Conservation (phyloP, 2,797 vertebrate species). For the Fistularia tabacaria region DNA sequence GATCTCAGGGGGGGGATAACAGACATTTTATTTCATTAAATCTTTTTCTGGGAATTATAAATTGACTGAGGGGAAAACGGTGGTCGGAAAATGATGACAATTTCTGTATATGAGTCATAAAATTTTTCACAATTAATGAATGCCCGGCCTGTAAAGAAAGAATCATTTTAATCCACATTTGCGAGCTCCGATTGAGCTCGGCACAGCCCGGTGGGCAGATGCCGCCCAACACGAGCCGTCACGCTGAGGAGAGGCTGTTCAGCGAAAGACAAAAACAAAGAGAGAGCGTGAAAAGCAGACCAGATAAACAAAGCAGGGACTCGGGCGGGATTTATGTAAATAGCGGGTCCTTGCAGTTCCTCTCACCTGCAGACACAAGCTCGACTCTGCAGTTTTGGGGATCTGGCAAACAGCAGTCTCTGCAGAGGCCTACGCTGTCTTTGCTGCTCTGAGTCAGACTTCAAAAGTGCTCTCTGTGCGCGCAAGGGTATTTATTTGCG, state of each 20-base stretch:
- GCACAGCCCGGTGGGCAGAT: neutral
- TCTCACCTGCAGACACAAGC: conserved; percentile 60
- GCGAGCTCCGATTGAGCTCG: no score
- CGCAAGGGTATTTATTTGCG: conserved; percentile 28
- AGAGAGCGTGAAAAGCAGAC: conserved; percentile 11
- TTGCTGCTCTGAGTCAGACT: conserved; percentile 47
- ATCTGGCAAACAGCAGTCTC: conserved; percentile 50
- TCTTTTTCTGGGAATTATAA: no score
- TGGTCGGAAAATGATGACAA: no score
- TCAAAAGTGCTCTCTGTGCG: conserved; percentile 51
- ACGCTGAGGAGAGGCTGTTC: conserved; percentile 45
- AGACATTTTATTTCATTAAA: no score
- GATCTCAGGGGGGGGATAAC: no score
- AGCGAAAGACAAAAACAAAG: conserved; percentile 22
- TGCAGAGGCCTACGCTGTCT: conserved; percentile 38
- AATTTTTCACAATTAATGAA: no score
- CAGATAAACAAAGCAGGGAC: conserved; percentile 18
- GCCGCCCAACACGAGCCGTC: conserved; percentile 39
- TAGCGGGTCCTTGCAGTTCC: conserved; percentile 41
- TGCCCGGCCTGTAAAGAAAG: no score
- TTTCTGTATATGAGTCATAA: no score
- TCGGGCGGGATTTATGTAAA: conserved; percentile 47
- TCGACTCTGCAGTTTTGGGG: conserved; percentile 47
- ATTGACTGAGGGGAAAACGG: no score
- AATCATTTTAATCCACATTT: no score